Evolutionary conservation across 2,888 invertebrate genomes (phyloP), one percentile per base, ranked within the genome.

Genomic region (Tanypteryx hageni): DNA sequence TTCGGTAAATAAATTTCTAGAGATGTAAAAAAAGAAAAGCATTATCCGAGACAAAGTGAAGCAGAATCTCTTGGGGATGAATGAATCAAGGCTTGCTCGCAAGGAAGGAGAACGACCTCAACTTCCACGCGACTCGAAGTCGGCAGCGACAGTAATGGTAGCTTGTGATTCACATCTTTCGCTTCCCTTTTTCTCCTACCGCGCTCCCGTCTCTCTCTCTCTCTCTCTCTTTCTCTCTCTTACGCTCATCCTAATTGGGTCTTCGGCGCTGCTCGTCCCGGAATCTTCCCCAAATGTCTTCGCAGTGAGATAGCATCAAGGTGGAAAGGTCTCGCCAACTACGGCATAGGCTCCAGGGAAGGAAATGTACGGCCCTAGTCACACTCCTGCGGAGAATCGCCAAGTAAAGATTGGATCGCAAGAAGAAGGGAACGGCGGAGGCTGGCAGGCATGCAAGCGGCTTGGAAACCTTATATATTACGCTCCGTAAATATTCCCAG

Each of bases 211-310:
- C 57, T 58, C 18, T 64, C 64, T 89, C 61, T 18, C 44, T n/a
- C 10, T 59, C 27, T 27, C 27, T 22, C 85, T 11, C 85, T 58
- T 11, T 5, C 27, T 14, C 16, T 86, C 59, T 7, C 64, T 22
- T 27, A 76, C 16, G 76, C 76, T 64, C 89, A 27, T 64, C 64
- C 61, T 89, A 89, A 89, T 89, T 89, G 61, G 64, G 61, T 89
- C 89, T 64, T 64, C 2, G 86, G 59, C 58, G 27, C 58, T 27
- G 86, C 31, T 27, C 22, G 27, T 18, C 56, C 16, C 83, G 16
- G 56, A 16, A 61, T 18, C 59, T 59, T 31, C 44, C 11, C 89
- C 31, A 59, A 27, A 16, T 31, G 22, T 10, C 59, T 11, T 44
- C 89, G 16, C 59, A 11, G 18, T 18, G 59, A 22, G 89, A 44